A percentile compares a stretch with the other conserved stretches of the same genome.
These are phyloP conservation scores for Pseudomyrmex pallidus DNA, from an alignment of 1,140 invertebrate species.

Conservation along the genomic window DNA sequence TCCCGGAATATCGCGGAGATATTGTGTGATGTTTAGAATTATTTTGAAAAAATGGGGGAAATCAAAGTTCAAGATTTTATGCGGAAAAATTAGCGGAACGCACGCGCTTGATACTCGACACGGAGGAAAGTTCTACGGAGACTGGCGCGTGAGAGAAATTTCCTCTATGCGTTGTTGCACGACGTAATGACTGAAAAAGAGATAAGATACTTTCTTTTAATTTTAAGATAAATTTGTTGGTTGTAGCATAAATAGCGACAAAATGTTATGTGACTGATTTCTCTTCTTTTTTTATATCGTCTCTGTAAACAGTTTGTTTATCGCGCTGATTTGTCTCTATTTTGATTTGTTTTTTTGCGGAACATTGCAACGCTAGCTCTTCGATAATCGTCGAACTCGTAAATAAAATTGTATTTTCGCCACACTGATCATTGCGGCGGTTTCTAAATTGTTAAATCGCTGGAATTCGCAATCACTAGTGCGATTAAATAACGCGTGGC, in stretches of 20 bases:
- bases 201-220: no score
- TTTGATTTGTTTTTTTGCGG: background rate
- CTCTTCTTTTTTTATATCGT: no score
- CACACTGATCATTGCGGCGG: background rate
- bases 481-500: background rate
- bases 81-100: background rate
- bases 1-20: no score
- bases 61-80: background rate
- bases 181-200: no score
- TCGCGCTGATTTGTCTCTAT: background rate
- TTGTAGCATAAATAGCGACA: no score
- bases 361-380: background rate
- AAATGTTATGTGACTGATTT: no score
- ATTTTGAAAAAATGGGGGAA: background rate
- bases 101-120: background rate
- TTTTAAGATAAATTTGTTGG: no score
- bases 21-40: background rate
- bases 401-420: background rate
- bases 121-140: background rate
- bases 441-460: background rate
- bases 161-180: no score
- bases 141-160: no score
- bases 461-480: background rate
- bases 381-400: slow-evolving; percentile 14
- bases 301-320: no score